Base-by-base conservation (phyloP, 2,797 vertebrate species). In the Leontopithecus rosalia region DNA sequence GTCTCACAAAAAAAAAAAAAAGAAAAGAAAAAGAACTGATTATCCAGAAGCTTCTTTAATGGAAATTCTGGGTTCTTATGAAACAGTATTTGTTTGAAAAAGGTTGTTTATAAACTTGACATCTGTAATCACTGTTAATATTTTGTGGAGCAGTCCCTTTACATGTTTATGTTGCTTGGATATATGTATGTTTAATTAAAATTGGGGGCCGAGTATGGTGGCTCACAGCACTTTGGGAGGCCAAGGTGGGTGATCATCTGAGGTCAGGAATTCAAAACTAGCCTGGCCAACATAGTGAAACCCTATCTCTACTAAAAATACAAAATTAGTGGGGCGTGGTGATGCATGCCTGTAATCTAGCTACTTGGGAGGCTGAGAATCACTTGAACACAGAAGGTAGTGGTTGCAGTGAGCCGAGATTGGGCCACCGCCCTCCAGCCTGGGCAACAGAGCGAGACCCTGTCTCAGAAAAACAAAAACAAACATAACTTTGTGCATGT, bases 101-200 rank as follows among this genome's bases (percentile, higher is more conserved):
- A 58, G 26, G 77, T 80, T 19, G 58, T 43, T 55, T 13, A 14
- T 90, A 90, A 90, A 90, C 26, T 55, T 88, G 24, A 76, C 2
- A 26, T 33, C 4, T 28, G 19, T 64, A 55, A 41, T 70, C 39
- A 61, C n/a, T 52, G 72, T 86, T 92, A 95, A 46, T 88, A 84
- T 88, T 95, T 95, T 76, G 50, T 12, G 81, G 28, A 91, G 46
- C 48, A 83, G 20, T 86, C 46, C 84, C n/a, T 83, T 58, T 87
- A 82, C 15, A 39, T 72, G 41, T 8, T 6, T 77, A 36, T 83
- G 28, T 79, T 96, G 67, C 24, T 70, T n/a, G 12, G 14, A 73
- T 76, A 52, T 61, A 22, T 84, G 33, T 61, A 4, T 75, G 28
- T 77, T 75, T 57, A 93, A 81, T 87, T 12, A 92, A 55, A 75